These are phyloP conservation scores for Lobophora halterata DNA, from an alignment of 2,888 invertebrate genomes.

Conservation along the genomic window DNA sequence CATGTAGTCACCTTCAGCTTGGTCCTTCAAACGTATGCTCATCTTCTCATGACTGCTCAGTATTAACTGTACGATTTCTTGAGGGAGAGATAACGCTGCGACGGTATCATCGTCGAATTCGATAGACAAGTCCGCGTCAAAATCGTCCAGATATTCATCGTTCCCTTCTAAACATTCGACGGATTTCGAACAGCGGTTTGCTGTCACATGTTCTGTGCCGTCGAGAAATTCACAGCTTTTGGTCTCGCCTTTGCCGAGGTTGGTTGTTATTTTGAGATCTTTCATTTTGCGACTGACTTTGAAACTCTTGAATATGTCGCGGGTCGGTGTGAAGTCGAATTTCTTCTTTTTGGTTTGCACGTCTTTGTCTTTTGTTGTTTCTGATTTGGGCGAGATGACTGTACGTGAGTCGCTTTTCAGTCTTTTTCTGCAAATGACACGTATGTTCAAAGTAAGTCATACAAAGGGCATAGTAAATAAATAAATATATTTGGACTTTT, in stretches of 20 bases:
- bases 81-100: conserved; percentile 56
- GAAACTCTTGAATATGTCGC: conserved; percentile 73
- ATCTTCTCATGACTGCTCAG: conserved; percentile 50
- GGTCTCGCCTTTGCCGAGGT: conserved; percentile 59
- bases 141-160: conserved; percentile 45
- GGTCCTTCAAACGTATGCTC: conserved; percentile 44
- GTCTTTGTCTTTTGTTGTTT: conserved; percentile 61
- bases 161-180: conserved; percentile 62
- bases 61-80: conserved; percentile 61
- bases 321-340: conserved; percentile 73
- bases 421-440: conserved; percentile 56
- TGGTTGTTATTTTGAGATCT: conserved; percentile 53
- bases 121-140: conserved; percentile 55
- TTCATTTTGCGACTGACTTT: conserved; percentile 69
- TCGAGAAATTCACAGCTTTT: conserved; percentile 75
- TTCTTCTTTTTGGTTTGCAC: conserved; percentile 71
- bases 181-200: conserved; percentile 64
- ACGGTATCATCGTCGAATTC: conserved; percentile 55
- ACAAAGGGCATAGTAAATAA: no score
- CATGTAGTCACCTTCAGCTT: conserved; percentile 60
- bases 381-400: conserved; percentile 58
- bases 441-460: no score
- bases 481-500: no score
- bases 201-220: conserved; percentile 51
- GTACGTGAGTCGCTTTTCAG: conserved; percentile 75